Evolutionary conservation across 2,888 invertebrate genomes (phyloP).

Genomic region (Tubulanus polymorphus): DNA sequence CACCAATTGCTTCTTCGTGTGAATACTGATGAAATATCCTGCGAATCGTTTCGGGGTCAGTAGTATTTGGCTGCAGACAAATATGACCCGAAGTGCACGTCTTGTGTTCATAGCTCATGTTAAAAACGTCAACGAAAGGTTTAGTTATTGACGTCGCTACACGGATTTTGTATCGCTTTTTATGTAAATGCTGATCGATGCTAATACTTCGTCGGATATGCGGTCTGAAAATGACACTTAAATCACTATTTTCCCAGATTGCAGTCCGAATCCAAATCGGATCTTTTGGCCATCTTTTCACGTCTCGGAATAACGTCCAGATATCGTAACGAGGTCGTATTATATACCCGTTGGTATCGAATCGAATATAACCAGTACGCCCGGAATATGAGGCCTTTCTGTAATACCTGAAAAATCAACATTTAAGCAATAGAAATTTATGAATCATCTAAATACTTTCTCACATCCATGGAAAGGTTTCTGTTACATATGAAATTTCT

Average conservation of each 20-base stretch:
- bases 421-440: too few relatives aligned
- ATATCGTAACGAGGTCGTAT: background rate
- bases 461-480: too few relatives aligned
- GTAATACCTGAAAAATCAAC: too few relatives aligned
- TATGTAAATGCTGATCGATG: too few relatives aligned
- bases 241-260: background rate
- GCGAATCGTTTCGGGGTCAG: background rate
- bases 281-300: background rate
- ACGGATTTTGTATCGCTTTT: background rate
- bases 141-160: background rate
- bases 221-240: background rate
- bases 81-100: background rate
- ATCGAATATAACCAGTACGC: background rate
- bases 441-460: too few relatives aligned
- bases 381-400: too few relatives aligned
- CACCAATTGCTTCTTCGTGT: background rate
- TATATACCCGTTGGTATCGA: background rate
- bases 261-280: background rate
- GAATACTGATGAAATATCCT: background rate
- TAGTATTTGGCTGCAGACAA: background rate
- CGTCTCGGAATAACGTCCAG: background rate
- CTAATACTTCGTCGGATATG: too few relatives aligned
- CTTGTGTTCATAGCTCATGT: background rate
- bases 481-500: too few relatives aligned
- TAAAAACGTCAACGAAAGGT: background rate